Conservation (phyloP, 2,113 vertebrate species). For the Tachysurus vachellii region DNA sequence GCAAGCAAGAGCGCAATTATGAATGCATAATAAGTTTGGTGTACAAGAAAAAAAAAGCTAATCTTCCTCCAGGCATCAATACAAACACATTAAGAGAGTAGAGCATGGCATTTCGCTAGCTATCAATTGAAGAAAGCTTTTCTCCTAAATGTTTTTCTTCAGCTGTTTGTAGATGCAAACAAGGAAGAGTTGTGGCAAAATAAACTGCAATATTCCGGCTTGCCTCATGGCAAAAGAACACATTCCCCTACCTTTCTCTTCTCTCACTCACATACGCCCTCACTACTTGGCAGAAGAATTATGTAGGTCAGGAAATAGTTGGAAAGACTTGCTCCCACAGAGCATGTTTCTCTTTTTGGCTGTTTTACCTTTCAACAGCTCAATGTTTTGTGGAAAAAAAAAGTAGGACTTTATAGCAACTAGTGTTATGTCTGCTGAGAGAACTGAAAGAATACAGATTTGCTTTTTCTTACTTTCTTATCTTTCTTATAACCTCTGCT, state of each 20-base stretch:
- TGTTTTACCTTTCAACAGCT: slow-evolving; percentile 6
- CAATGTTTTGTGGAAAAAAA: slow-evolving; percentile 17
- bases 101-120: slow-evolving; percentile 31
- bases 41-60: slow-evolving; percentile 48
- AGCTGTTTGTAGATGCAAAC: slow-evolving; percentile 54
- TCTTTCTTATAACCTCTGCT: slow-evolving; percentile 18
- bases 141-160: slow-evolving; percentile 40
- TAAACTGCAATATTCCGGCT: slow-evolving; percentile 45
- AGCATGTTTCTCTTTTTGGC: slow-evolving; percentile 33
- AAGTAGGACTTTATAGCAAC: slow-evolving; percentile 1
- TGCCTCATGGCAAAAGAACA: slow-evolving; percentile 28
- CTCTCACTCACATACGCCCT: background rate
- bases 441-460: background rate
- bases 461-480: slow-evolving; percentile 16
- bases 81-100: slow-evolving; percentile 45
- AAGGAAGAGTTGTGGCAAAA: slow-evolving; percentile 34
- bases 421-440: slow-evolving; percentile 24
- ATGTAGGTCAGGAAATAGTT: slow-evolving; percentile 53
- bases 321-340: slow-evolving; percentile 37
- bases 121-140: slow-evolving; percentile 41
- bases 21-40: slow-evolving; percentile 51
- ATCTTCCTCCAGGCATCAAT: slow-evolving; percentile 56
- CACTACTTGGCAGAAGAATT: slow-evolving; percentile 38
- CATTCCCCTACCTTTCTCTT: slow-evolving; percentile 2
- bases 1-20: slow-evolving; percentile 51